Evolutionary conservation across 2,888 invertebrate species (phyloP), one percentile per base, ranked within the genome.

Genomic region (Drosophila birchii): DNA sequence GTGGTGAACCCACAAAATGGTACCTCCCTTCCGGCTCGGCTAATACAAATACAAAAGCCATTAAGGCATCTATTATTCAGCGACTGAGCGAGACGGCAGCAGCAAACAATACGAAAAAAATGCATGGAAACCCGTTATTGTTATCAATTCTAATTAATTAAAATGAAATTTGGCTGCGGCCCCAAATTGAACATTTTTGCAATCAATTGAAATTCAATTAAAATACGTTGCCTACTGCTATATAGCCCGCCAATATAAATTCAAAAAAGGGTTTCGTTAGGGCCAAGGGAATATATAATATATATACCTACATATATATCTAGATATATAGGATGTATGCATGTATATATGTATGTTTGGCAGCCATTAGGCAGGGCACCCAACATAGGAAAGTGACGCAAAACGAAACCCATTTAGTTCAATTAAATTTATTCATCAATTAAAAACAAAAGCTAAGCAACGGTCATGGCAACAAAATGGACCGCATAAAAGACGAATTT

Each of bases 151-250:
- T 73, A 82, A 89, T 89, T 89, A 87, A 85, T 89, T 89, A 80
- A 82, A 89, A 77, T 75, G 70, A 80, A 85, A 86, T 86, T 89
- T 83, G 56, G 61, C 45, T 70, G 76, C 60, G 77, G 73, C 70
- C 71, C 66, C 68, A 68, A 88, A 69, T 70, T 61, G 62, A 77
- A 89, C 64, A 79, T 74, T 81, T 85, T 80, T 64, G 82, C 88
- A 89, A 89, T 82, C 79, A 89, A 86, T 89, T 87, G 79, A 89
- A 86, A 87, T 88, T 89, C 89, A 86, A 86, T 89, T 89, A 86
- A 86, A 89, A 76, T 74, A 54, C 77, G 72, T 68, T 73, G 70
- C 69, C 88, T 77, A 55, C 70, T 80, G 71, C 75, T 41, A 49
- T 43, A 56, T 45, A 62, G 57, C 63, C 57, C 39, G 76, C 57